These are phyloP conservation scores for Teleiodes luculella DNA, from an alignment of 2,888 invertebrate species.

Conservation along the genomic window DNA sequence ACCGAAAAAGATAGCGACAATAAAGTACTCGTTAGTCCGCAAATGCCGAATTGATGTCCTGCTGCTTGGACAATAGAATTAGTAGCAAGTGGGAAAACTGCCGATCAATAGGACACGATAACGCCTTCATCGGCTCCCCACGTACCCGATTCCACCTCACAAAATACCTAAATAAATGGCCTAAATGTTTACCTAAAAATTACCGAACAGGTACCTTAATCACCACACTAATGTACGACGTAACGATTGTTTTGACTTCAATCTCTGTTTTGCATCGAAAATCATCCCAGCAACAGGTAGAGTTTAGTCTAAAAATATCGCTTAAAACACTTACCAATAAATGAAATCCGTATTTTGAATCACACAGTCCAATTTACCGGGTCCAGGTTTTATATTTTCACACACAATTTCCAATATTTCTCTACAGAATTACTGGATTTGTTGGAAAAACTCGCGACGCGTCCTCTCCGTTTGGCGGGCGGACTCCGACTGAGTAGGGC, in stretches of 20 bases:
- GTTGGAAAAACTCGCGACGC: background rate
- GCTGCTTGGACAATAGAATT: slow-evolving; percentile 4
- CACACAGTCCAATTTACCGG: background rate
- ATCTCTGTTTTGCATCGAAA: slow-evolving; percentile 1
- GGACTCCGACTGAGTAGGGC: background rate
- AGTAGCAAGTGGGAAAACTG: background rate
- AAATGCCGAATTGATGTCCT: background rate
- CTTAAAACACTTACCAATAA: background rate
- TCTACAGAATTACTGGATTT: background rate
- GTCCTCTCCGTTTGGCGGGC: background rate
- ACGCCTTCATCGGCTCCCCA: background rate
- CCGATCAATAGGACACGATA: slow-evolving; percentile 6
- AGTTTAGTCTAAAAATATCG: background rate
- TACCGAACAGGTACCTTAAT: background rate
- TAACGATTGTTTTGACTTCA: background rate
- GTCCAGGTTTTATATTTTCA: background rate
- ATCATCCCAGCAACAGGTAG: background rate
- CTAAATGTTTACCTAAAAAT: background rate
- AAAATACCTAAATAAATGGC: background rate
- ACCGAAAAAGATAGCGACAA: background rate
- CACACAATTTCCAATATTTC: background rate
- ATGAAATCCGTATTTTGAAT: background rate
- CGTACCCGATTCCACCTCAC: background rate
- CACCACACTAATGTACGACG: background rate
- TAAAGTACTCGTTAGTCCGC: background rate